These are phyloP conservation scores for Turnix velox DNA, from an alignment of 2,113 vertebrate genomes.

Conservation along the genomic window DNA sequence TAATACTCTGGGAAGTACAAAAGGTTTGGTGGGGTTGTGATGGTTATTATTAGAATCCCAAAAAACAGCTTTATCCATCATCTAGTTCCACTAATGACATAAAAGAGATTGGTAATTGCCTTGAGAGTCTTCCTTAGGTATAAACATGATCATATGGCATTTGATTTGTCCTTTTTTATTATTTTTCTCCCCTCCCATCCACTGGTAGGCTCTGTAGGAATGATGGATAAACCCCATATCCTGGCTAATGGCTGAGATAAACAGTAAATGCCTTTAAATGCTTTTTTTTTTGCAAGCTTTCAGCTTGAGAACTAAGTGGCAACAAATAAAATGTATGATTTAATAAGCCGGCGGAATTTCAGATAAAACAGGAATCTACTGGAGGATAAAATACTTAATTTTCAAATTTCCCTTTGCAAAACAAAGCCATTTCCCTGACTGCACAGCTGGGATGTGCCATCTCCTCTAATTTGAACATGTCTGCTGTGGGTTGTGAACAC, in stretches of 20 bases:
- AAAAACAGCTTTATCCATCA: not conserved
- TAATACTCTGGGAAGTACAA: not conserved
- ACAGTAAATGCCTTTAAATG: slow-evolving; percentile 13
- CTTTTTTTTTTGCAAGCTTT: not conserved
- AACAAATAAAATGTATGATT: not conserved
- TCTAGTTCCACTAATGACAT: not conserved
- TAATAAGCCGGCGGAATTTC: slow-evolving; percentile 10
- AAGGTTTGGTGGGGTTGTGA: not conserved
- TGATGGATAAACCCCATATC: not conserved
- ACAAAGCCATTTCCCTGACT: not conserved
- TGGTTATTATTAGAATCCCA: not conserved
- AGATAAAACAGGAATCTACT: not conserved
- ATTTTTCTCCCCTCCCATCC: not conserved
- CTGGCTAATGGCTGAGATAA: not conserved
- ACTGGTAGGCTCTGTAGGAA: not conserved
- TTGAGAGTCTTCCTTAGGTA: not conserved
- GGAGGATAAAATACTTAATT: not conserved
- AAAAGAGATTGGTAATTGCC: not conserved
- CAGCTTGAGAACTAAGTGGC: not conserved
- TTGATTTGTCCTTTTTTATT: not conserved
- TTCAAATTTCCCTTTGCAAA: not conserved
- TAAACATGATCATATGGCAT: not conserved
- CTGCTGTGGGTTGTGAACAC: not conserved
- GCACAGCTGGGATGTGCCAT: not conserved
- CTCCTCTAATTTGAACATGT: not conserved